phyloP scores from a whole-genome alignment of 1,140 invertebrate genomes.

The Caenorhabditis tropicalis region DNA sequence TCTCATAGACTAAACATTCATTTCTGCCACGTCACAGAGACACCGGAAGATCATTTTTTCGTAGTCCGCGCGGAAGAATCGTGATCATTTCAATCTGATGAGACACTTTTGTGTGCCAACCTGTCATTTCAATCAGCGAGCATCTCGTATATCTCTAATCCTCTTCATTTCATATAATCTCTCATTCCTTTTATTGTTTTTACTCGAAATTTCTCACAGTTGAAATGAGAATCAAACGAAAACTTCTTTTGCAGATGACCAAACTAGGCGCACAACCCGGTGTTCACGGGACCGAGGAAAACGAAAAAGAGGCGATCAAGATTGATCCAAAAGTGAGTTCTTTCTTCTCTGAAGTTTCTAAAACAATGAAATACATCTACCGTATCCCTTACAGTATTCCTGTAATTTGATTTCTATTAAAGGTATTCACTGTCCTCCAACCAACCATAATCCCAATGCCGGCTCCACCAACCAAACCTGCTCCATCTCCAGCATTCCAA shows the following conservation, averaged over 20 bases:
- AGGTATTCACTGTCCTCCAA: slow-evolving; percentile 52
- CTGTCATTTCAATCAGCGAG: slow-evolving; percentile 5
- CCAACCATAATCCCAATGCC: slow-evolving; percentile 28
- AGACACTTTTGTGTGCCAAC: neutral
- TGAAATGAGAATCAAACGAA: neutral
- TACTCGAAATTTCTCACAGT: neutral
- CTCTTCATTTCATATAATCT: neutral
- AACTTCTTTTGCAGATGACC: slow-evolving; percentile 37
- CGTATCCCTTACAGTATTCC: too few relatives aligned
- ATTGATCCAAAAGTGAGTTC: slow-evolving; percentile 52
- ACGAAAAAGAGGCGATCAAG: slow-evolving; percentile 43
- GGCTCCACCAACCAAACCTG: slow-evolving; percentile 23
- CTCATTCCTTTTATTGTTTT: neutral
- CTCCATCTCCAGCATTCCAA: slow-evolving; percentile 23
- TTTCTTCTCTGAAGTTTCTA: neutral
- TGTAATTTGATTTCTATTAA: too few relatives aligned
- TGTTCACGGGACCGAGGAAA: slow-evolving; percentile 39
- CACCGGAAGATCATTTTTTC: slow-evolving; percentile 28
- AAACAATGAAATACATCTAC: too few relatives aligned
- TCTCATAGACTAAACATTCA: neutral
- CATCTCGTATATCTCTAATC: neutral
- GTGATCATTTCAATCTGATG: neutral
- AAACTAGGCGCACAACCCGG: slow-evolving; percentile 51
- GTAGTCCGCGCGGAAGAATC: neutral
- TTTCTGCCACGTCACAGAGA: neutral